phyloP scores from a whole-genome alignment of 2,113 vertebrate genomes.

The Zosterops lateralis region DNA sequence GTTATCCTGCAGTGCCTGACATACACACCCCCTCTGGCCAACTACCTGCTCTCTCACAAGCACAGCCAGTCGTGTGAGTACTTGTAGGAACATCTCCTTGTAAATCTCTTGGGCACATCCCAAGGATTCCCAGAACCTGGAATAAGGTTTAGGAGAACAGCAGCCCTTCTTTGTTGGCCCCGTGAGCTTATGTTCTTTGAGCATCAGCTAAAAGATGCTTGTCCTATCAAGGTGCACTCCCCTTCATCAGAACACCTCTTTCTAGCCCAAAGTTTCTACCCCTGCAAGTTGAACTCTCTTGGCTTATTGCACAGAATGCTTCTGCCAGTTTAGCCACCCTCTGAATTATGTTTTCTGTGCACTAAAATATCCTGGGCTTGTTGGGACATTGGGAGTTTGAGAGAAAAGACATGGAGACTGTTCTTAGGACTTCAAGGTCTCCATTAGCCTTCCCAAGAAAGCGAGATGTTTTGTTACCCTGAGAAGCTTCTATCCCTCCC shows the following conservation, averaged over 20 bases:
- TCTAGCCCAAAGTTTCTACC: neutral
- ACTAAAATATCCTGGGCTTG: neutral
- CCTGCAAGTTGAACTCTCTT: neutral
- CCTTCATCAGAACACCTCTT: neutral
- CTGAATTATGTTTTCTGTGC: neutral
- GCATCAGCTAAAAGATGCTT: neutral
- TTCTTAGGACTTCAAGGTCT: neutral
- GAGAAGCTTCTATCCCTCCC: neutral
- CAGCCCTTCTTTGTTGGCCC: neutral
- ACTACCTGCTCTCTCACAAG: neutral
- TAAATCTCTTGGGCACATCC: neutral
- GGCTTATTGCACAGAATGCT: neutral
- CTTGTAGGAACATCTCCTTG: neutral
- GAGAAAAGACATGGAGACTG: neutral
- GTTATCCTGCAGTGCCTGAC: conserved; percentile 89
- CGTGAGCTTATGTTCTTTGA: neutral
- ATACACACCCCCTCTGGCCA: conserved; percentile 78
- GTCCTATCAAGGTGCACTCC: neutral
- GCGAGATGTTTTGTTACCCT: neutral
- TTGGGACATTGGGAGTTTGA: neutral
- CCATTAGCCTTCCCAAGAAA: neutral
- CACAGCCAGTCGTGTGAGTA: conserved; percentile 85
- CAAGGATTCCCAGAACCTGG: neutral
- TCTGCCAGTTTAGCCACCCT: neutral
- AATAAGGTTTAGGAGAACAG: neutral